These are phyloP conservation scores for Astur gentilis DNA, from an alignment of 2,113 vertebrate genomes.

Conservation along the genomic window DNA sequence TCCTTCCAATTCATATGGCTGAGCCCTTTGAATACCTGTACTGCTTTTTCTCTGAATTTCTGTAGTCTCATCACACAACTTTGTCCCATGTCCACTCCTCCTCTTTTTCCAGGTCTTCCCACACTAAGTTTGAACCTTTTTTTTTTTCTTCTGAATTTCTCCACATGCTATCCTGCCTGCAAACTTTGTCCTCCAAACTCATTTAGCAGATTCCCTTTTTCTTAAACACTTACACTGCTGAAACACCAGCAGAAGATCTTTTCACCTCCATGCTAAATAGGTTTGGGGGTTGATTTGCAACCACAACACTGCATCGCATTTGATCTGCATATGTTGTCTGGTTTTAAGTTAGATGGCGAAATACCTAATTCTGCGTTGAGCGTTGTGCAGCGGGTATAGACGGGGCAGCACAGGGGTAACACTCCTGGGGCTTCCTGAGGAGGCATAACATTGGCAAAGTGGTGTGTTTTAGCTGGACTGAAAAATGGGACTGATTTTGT, in stretches of 20 bases:
- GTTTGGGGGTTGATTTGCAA: not conserved
- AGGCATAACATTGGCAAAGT: not conserved
- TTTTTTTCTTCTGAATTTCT: not conserved
- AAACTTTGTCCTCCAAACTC: not conserved
- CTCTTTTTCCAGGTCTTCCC: not conserved
- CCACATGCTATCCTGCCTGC: not conserved
- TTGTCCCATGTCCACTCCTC: not conserved
- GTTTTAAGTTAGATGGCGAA: not conserved
- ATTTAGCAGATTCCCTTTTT: not conserved
- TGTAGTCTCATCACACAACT: not conserved
- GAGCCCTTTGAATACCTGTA: not conserved
- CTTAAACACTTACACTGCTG: not conserved
- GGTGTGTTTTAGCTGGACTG: not conserved
- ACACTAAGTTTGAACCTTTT: not conserved
- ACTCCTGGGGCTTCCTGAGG: not conserved
- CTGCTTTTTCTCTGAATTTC: not conserved
- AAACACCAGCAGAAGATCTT: not conserved
- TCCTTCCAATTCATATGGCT: not conserved
- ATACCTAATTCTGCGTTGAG: not conserved
- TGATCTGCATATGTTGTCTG: not conserved
- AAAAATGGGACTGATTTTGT: not conserved
- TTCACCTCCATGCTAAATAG: not conserved
- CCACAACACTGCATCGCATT: not conserved
- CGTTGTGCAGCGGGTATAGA: not conserved
- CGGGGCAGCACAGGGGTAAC: not conserved